Conservation (phyloP, 1,140 invertebrate species). For the Manduca sexta region DNA sequence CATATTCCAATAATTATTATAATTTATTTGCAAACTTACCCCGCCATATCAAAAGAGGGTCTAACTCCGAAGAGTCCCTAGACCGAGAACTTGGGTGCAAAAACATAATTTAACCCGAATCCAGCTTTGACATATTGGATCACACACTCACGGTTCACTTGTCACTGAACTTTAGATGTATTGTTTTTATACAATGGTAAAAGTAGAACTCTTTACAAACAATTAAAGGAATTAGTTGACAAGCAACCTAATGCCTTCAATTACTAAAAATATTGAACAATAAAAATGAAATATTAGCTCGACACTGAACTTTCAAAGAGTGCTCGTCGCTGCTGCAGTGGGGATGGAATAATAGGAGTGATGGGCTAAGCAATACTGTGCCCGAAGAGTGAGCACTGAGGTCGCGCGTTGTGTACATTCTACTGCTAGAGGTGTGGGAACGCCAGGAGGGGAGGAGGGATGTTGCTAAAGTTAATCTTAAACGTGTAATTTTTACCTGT, state of each 20-base stretch:
- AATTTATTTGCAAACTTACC: slow-evolving; percentile 41
- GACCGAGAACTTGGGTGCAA: slow-evolving; percentile 61
- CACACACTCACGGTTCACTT: slow-evolving; percentile 30
- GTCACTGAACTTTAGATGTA: slow-evolving; percentile 12
- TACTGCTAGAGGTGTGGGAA: slow-evolving; percentile 10
- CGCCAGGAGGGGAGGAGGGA: slow-evolving; percentile 14
- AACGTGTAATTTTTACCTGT: not conserved
- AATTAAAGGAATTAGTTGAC: too few species aligned
- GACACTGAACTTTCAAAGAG: slow-evolving; percentile 25
- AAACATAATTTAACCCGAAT: slow-evolving; percentile 68
- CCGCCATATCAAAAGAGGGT: slow-evolving; percentile 57
- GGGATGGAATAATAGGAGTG: slow-evolving; percentile 26
- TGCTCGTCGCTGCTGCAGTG: not conserved
- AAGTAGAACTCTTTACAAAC: not conserved
- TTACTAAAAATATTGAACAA: too few species aligned
- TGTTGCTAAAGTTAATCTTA: slow-evolving; percentile 26
- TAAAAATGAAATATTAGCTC: not conserved
- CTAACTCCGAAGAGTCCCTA: slow-evolving; percentile 55
- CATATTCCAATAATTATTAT: too few species aligned
- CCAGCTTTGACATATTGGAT: slow-evolving; percentile 56
- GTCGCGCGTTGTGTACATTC: slow-evolving; percentile 9
- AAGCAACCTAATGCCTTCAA: too few species aligned
- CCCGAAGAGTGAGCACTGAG: slow-evolving; percentile 40
- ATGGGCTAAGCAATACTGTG: slow-evolving; percentile 28
- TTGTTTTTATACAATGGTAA: too few species aligned